phyloP scores from a whole-genome alignment of 2,888 invertebrate genomes.

The Trichogramma dendrolimi region DNA sequence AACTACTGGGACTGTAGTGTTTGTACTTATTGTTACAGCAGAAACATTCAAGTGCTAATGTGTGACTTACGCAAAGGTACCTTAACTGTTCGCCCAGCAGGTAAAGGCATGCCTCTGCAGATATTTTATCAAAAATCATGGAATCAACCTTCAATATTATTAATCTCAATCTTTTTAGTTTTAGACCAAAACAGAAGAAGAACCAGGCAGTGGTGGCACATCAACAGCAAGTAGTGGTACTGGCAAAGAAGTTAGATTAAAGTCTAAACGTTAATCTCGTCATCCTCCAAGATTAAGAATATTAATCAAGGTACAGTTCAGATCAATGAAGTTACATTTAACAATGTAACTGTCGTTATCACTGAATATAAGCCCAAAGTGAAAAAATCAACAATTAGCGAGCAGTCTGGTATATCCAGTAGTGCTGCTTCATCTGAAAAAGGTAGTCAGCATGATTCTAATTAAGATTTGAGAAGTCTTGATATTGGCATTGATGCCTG shows the following conservation, averaged over 20 bases:
- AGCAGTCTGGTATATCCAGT: conserved; percentile 53
- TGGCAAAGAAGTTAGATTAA: conserved; percentile 37
- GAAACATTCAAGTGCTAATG: conserved; percentile 99
- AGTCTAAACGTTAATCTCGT: conserved; percentile 48
- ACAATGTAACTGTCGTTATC: conserved; percentile 94
- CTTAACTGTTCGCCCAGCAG: conserved; percentile 94
- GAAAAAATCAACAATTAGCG: conserved; percentile 50
- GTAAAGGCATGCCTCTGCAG: conserved; percentile 50
- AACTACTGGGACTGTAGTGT: conserved; percentile 98
- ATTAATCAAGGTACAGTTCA: conserved; percentile 89
- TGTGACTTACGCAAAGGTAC: conserved; percentile 98
- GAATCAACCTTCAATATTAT: conserved; percentile 1
- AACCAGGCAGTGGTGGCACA: conserved; percentile 48
- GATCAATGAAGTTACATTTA: conserved; percentile 92
- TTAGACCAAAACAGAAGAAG: conserved; percentile 44
- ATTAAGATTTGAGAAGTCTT: conserved; percentile 53
- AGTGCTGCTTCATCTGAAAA: conserved; percentile 54
- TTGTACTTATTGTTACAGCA: conserved; percentile 91
- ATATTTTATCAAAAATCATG: neutral
- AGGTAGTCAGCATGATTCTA: conserved; percentile 55
- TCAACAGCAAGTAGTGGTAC: conserved; percentile 38
- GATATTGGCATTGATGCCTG: conserved; percentile 52
- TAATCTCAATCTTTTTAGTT: neutral
- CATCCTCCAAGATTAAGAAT: conserved; percentile 84
- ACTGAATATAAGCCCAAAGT: conserved; percentile 89